Evolutionary conservation across 2,888 invertebrate genomes (phyloP).

Genomic region (Lydus trimaculatus): DNA sequence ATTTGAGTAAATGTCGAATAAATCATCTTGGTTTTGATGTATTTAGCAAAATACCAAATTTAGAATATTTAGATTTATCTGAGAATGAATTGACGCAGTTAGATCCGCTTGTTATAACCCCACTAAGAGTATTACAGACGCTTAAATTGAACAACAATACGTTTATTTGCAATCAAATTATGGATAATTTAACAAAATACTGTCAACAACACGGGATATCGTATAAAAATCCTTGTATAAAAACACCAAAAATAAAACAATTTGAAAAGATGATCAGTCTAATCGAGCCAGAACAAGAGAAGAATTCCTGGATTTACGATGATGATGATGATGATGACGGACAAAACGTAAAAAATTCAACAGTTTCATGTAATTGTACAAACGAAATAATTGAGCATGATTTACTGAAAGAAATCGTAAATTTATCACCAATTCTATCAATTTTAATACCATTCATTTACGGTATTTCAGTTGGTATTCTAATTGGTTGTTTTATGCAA

Average conservation of each 20-base stretch:
- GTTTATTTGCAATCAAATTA: conserved; percentile 65
- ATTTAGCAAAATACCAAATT: conserved; percentile 64
- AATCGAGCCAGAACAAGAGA: conserved; percentile 47
- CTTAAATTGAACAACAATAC: conserved; percentile 66
- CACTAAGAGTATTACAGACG: conserved; percentile 62
- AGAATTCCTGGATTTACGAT: conserved; percentile 57
- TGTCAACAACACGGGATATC: conserved; percentile 57
- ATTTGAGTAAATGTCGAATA: conserved; percentile 68
- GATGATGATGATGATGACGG: conserved; percentile 58
- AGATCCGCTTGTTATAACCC: conserved; percentile 61
- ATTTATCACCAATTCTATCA: conserved; percentile 36
- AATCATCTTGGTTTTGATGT: conserved; percentile 63
- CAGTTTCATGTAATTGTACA: conserved; percentile 28
- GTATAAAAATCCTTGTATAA: conserved; percentile 57
- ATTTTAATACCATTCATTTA: conserved; percentile 27
- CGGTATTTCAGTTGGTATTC: conserved; percentile 25
- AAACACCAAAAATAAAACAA: conserved; percentile 37
- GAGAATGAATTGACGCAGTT: conserved; percentile 68
- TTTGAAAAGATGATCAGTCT: conserved; percentile 65
- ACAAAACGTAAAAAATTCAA: conserved; percentile 31
- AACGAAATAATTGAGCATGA: conserved; percentile 24
- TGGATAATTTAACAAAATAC: conserved; percentile 61
- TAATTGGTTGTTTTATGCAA: conserved; percentile 21
- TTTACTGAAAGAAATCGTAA: conserved; percentile 34
- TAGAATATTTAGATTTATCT: conserved; percentile 67